A percentile compares a stretch with the other conserved stretches of the same genome.
Conservation (phyloP, 1,140 invertebrate species). For the Apis florea region DNA sequence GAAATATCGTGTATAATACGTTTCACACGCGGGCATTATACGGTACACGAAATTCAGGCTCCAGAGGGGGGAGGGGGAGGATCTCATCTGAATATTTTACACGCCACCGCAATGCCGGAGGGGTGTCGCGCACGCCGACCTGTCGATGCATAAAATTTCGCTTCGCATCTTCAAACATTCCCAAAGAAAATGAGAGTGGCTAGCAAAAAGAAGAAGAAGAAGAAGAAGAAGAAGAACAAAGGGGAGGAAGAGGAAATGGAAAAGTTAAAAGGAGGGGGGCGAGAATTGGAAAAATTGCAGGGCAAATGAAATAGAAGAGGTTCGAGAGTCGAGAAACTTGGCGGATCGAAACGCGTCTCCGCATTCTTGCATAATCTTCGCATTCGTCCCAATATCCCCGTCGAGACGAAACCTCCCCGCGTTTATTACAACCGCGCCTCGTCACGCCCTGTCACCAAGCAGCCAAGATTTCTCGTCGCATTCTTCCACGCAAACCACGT, state of each 20-base stretch:
- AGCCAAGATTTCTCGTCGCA: slow-evolving; percentile 3
- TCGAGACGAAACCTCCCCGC: background rate
- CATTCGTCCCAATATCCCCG: slow-evolving; percentile 31
- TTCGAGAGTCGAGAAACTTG: slow-evolving; percentile 49
- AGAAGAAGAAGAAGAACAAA: background rate
- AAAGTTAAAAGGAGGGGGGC: background rate
- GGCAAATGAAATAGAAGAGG: slow-evolving; percentile 7
- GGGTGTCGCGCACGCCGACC: slow-evolving; percentile 40
- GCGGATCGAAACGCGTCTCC: slow-evolving; percentile 35
- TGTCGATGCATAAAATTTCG: slow-evolving; percentile 66
- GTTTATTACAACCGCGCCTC: slow-evolving; percentile 9
- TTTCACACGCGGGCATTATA: slow-evolving; percentile 33
- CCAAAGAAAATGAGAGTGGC: slow-evolving; percentile 27
- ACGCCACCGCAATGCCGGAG: slow-evolving; percentile 47
- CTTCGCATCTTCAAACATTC: slow-evolving; percentile 57
- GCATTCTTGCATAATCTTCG: slow-evolving; percentile 54
- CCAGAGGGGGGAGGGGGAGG: slow-evolving; percentile 19
- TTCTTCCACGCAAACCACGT: no score
- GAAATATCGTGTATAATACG: slow-evolving; percentile 38
- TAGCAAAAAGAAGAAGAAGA: background rate
- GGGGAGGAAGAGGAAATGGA: background rate
- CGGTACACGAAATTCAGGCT: slow-evolving; percentile 38
- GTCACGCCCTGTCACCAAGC: background rate
- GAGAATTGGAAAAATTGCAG: background rate
- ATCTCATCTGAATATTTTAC: slow-evolving; percentile 68